A percentile compares a stretch with the other conserved stretches of the same genome.
These are phyloP conservation scores for Myiotriccus ornatus DNA, from an alignment of 2,797 vertebrate species.

Conservation along the genomic window DNA sequence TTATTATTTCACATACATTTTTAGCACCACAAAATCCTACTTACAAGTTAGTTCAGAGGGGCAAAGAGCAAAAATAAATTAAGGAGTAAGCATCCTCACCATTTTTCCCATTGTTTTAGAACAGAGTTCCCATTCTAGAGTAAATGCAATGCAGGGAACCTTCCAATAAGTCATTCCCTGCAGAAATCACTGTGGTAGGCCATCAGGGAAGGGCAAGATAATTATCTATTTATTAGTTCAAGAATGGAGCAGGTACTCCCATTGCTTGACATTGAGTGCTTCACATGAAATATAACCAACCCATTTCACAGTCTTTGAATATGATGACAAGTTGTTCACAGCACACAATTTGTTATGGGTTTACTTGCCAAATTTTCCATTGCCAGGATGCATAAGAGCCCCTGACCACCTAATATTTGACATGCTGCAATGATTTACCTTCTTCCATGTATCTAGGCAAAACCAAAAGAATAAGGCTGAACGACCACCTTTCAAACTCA, in stretches of 20 bases:
- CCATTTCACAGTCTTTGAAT: neutral
- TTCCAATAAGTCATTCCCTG: neutral
- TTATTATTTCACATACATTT: neutral
- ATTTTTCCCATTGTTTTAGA: neutral
- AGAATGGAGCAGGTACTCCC: neutral
- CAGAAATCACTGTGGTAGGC: neutral
- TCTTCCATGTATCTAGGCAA: neutral
- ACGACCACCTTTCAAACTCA: neutral
- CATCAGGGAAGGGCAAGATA: neutral
- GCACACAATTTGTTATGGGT: neutral
- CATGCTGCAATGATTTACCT: neutral
- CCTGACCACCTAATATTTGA: neutral
- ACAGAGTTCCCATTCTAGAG: neutral
- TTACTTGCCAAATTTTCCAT: neutral
- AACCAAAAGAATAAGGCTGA: neutral
- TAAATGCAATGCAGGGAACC: neutral
- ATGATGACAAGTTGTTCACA: neutral
- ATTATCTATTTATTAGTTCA: slow-evolving; percentile 17
- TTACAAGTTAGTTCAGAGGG: neutral
- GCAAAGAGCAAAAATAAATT: neutral
- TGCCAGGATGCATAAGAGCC: neutral
- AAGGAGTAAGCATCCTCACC: neutral
- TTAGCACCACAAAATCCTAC: neutral
- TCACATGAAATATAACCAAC: slow-evolving; percentile 8
- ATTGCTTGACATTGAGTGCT: neutral